A percentile compares a stretch with the other conserved stretches of the same genome.
Evolutionary conservation across 2,888 invertebrate genomes (phyloP).

Genomic region (Lepidochitona cinerea): DNA sequence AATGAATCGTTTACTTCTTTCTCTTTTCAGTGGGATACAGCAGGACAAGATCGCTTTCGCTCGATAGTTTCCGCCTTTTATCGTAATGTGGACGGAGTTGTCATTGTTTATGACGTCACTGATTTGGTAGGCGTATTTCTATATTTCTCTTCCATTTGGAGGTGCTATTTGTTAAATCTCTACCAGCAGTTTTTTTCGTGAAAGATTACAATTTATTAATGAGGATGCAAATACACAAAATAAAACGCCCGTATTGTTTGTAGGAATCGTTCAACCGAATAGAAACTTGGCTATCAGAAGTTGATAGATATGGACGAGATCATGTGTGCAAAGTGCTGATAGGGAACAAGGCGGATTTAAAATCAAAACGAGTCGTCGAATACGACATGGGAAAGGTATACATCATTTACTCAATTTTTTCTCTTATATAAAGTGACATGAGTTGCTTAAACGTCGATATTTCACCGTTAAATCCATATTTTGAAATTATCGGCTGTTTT

Average conservation of each 20-base stretch:
- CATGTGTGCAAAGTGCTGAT: not conserved
- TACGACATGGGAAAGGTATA: conserved; percentile 4
- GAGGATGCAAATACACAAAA: not conserved
- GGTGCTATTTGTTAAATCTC: no score
- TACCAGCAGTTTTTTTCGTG: not conserved
- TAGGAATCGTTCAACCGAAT: not conserved
- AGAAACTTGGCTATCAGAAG: not conserved
- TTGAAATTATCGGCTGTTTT: no score
- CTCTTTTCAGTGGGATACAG: conserved; percentile 75
- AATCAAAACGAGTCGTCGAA: not conserved
- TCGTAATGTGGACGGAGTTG: conserved; percentile 1
- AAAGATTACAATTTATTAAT: not conserved
- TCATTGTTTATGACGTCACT: conserved; percentile 1
- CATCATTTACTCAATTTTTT: not conserved
- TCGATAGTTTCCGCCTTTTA: conserved; percentile 94
- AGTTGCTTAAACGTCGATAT: no score
- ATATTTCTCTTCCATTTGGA: no score
- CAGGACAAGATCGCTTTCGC: conserved; percentile 72
- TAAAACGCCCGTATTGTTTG: not conserved
- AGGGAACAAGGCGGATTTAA: not conserved
- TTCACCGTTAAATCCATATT: no score
- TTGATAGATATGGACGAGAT: not conserved
- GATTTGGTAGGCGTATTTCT: not conserved
- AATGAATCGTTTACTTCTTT: not conserved
- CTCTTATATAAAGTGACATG: no score